Evolutionary conservation across 2,888 invertebrate genomes (phyloP).

Genomic region (Tenodera sinensis): DNA sequence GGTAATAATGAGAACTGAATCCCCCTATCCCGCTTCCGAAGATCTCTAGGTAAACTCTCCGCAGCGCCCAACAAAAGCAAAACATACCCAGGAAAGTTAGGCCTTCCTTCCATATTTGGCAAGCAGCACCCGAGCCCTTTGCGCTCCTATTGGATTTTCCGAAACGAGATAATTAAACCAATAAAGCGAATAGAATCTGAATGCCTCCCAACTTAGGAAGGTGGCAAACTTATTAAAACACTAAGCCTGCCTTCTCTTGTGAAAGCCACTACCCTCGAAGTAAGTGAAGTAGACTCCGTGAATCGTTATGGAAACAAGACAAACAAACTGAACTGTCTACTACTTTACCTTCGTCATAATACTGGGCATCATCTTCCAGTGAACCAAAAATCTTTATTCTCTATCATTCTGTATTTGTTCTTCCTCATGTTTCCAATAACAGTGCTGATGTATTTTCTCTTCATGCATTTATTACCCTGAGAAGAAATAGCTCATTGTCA

Average conservation of each 20-base stretch:
- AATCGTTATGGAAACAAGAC: background rate
- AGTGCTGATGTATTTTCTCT: too few species aligned
- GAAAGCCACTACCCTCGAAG: background rate
- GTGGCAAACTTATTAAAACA: background rate
- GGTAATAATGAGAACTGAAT: background rate
- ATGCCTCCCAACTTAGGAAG: background rate
- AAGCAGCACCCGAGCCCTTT: background rate
- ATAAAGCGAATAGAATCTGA: background rate
- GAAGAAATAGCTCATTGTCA: too few species aligned
- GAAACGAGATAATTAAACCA: background rate
- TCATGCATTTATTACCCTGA: too few species aligned
- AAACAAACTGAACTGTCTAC: background rate
- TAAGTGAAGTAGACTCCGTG: background rate
- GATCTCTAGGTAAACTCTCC: background rate
- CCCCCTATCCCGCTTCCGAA: background rate
- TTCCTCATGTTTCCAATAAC: too few species aligned
- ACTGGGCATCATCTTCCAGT: too few species aligned
- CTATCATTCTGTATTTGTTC: too few species aligned
- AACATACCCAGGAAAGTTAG: background rate
- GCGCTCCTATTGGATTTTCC: background rate
- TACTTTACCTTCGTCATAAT: too few species aligned
- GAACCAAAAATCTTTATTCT: too few species aligned
- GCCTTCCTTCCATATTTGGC: background rate
- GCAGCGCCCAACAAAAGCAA: background rate
- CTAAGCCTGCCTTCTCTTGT: background rate